Evolutionary conservation across 2,113 vertebrate genomes (phyloP), one percentile per base, ranked within the genome.

Genomic region (Sarotherodon lohbergeri): DNA sequence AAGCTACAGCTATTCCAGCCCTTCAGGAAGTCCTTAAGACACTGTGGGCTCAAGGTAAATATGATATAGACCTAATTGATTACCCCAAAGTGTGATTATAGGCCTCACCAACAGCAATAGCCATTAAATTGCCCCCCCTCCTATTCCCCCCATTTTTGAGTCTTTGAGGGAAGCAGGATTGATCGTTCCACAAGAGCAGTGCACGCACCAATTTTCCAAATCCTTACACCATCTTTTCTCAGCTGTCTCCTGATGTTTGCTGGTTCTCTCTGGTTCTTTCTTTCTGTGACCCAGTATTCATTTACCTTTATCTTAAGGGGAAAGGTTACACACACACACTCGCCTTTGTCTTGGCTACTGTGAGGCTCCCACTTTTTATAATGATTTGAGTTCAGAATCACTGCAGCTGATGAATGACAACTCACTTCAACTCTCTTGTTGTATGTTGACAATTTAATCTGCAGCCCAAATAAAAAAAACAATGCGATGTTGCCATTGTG

Each of bases 311-410:
- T 12, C 36, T 68, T 68, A 68, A 68, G 19, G 63, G n/a, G 4
- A 41, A 41, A 14, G 1, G 19, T 24, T 0, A 57, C 11, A 61
- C n/a, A 7, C 29, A 0, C 16, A 36, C 0, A 32, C 8, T 66
- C 1, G 10, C 32, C 29, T 66, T 29, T 36, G 32, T 66, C 61
- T 19, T 1, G 10, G 61, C 17, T 39, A 1, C 32, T 66, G 2
- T 12, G 32, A 39, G 32, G 32, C 0, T 36, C 2, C 59, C 0
- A 1, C 59, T 0, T 19, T 12, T n/a, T 36, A n/a, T 6, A n/a
- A 0, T 12, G 59, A 63, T 34, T 61, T 61, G 57, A 63, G 3
- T 36, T 63, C 17, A 19, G 59, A 63, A 61, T 61, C 57, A 61
- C 29, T 59, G 4, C 24, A 29, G 9, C 12, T 3, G 56, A 59